Conservation (phyloP, 2,797 vertebrate genomes). For the Scyliorhinus canicula region DNA sequence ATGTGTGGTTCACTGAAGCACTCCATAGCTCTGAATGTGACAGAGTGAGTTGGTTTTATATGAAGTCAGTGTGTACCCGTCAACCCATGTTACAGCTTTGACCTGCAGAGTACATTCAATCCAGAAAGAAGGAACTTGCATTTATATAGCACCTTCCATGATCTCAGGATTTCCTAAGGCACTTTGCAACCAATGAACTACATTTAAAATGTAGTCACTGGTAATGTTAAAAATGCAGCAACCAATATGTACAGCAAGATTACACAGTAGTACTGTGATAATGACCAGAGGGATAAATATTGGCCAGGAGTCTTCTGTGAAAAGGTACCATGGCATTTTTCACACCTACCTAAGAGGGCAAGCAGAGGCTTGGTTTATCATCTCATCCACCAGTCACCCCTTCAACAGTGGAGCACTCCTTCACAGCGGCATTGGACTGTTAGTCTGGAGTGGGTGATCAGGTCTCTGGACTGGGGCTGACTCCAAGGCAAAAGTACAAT, state of each 20-base stretch:
- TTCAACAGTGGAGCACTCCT: not conserved
- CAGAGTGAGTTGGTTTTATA: not conserved
- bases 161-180: not conserved
- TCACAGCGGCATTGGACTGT: not conserved
- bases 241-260: not conserved
- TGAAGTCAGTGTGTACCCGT: not conserved
- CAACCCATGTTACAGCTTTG: not conserved
- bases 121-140: not conserved
- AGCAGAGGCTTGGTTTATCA: not conserved
- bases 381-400: not conserved
- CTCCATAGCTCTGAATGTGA: not conserved
- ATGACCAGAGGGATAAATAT: not conserved
- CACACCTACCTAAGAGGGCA: not conserved
- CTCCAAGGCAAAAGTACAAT: not conserved
- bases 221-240: not conserved
- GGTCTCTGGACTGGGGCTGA: not conserved
- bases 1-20: not conserved
- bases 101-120: not conserved
- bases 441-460: not conserved
- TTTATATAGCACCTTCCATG: not conserved
- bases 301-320: not conserved
- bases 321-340: not conserved
- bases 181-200: not conserved
- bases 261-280: not conserved
- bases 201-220: not conserved